These are phyloP conservation scores for Punctoribates punctum DNA, from an alignment of 2,888 invertebrate genomes.

Conservation along the genomic window DNA sequence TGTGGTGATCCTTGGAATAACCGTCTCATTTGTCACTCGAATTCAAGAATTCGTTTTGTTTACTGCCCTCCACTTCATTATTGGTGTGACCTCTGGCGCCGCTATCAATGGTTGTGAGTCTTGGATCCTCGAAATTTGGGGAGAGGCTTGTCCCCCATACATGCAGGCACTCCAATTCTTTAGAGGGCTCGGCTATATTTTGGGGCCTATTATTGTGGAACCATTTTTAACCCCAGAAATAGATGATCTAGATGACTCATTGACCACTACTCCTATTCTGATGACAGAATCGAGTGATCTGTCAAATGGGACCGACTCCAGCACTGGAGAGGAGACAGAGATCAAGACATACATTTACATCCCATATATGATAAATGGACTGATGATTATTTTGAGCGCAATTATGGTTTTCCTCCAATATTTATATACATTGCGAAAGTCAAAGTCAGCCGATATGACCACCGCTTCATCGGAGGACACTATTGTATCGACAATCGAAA, in stretches of 20 bases:
- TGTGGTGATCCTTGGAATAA: slow-evolving; percentile 10
- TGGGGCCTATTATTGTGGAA: slow-evolving; percentile 34
- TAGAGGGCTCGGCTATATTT: slow-evolving; percentile 39
- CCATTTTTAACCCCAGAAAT: slow-evolving; percentile 27
- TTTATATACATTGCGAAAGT: background rate
- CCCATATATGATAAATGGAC: slow-evolving; percentile 36
- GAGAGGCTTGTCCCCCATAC: slow-evolving; percentile 17
- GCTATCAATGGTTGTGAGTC: slow-evolving; percentile 36
- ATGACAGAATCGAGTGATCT: background rate
- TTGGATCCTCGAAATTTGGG: slow-evolving; percentile 38
- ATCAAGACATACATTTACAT: slow-evolving; percentile 13
- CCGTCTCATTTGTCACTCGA: slow-evolving; percentile 28
- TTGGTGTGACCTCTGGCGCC: slow-evolving; percentile 39
- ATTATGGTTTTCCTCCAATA: slow-evolving; percentile 29
- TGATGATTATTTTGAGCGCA: slow-evolving; percentile 27
- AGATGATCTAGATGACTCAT: background rate
- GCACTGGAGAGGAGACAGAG: background rate
- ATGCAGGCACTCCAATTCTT: slow-evolving; percentile 42
- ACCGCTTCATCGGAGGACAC: background rate
- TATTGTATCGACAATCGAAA: background rate
- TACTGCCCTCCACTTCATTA: slow-evolving; percentile 10
- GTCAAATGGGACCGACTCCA: background rate
- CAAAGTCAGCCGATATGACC: background rate
- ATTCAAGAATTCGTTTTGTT: slow-evolving; percentile 3
- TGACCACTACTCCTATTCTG: background rate